A percentile compares a stretch with the other conserved stretches of the same genome.
Evolutionary conservation across 2,113 vertebrate genomes (phyloP).

Genomic region (Bettongia penicillata): DNA sequence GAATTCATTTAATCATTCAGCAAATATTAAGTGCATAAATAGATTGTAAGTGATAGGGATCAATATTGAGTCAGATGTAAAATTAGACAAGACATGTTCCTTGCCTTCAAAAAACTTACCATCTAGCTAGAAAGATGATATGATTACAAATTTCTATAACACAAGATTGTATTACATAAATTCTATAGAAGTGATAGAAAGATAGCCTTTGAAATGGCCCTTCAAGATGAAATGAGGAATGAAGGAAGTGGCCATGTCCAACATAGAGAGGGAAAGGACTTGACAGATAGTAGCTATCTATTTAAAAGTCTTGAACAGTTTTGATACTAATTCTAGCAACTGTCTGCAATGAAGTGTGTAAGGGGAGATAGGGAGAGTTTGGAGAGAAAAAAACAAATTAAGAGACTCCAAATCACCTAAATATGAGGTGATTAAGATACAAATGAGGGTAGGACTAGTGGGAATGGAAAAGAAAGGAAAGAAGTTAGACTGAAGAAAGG

Average conservation of each 20-base stretch:
- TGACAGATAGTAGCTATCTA: not conserved
- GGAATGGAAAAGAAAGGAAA: not conserved
- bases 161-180: not conserved
- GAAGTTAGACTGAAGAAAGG: not conserved
- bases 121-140: not conserved
- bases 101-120: not conserved
- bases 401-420: not conserved
- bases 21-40: not conserved
- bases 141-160: not conserved
- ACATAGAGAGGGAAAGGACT: not conserved
- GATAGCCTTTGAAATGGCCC: not conserved
- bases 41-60: not conserved
- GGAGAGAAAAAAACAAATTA: not conserved
- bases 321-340: not conserved
- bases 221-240: not conserved
- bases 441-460: not conserved
- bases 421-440: not conserved
- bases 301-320: not conserved
- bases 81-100: not conserved
- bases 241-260: not conserved
- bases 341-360: not conserved
- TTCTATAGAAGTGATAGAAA: not conserved
- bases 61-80: not conserved
- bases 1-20: constrained; percentile 4
- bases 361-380: not conserved